Evolutionary conservation across 2,113 vertebrate species (phyloP).

Genomic region (Microcebus lehilahytsara): DNA sequence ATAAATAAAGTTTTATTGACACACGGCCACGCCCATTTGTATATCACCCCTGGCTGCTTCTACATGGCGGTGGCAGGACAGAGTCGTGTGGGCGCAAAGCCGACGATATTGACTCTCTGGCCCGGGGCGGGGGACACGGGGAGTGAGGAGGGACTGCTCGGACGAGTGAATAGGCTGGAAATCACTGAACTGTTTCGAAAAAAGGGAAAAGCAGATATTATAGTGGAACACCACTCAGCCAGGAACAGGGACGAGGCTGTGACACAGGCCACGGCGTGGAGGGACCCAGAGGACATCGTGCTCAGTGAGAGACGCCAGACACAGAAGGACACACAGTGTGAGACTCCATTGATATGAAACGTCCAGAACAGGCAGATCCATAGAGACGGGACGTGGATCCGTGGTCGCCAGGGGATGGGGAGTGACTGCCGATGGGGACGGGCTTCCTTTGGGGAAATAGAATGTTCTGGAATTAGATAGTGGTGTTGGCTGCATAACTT

Average conservation of each 20-base stretch:
- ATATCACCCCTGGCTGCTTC: fast-evolving
- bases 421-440: fast-evolving
- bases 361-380: neutral
- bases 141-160: neutral
- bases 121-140: neutral
- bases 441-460: fast-evolving
- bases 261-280: fast-evolving
- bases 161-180: neutral
- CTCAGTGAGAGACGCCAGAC: neutral
- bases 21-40: fast-evolving
- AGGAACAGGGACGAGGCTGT: fast-evolving
- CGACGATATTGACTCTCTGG: neutral
- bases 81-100: neutral
- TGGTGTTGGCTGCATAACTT: neutral
- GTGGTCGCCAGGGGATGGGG: neutral
- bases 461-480: neutral
- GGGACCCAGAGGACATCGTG: fast-evolving
- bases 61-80: fast-evolving
- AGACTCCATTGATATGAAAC: fast-evolving
- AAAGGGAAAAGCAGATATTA: neutral
- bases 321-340: fast-evolving
- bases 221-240: neutral
- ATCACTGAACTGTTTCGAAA: neutral
- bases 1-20: neutral
- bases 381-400: neutral